Percentiles rank a stretch among this genome's conserved stretches.
Conservation (phyloP, 2,888 invertebrate species). For the Polymixis lichenea region DNA sequence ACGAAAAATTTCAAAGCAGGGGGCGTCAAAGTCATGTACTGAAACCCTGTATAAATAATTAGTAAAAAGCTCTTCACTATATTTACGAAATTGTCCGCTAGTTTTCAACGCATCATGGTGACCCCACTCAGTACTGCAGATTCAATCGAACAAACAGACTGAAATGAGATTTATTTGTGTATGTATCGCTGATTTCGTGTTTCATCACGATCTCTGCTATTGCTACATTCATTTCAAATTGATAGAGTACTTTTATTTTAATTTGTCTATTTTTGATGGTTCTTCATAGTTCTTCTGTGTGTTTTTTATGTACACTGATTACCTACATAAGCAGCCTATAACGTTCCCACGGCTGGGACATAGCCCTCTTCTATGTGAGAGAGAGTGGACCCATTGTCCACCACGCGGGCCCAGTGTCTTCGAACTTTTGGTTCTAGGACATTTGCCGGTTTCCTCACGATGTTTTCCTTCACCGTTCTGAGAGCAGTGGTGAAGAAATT, state of each 20-base stretch:
- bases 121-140: slow-evolving; percentile 40
- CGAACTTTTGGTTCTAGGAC: no score
- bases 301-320: no score
- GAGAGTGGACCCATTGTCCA: not conserved
- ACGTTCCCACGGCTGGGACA: not conserved
- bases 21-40: no score
- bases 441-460: no score
- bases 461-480: no score
- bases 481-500: no score
- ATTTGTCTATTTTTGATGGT: not conserved
- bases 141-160: slow-evolving; percentile 61
- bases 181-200: slow-evolving; percentile 34
- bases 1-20: no score
- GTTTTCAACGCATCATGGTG: slow-evolving; percentile 12
- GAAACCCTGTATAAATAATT: no score
- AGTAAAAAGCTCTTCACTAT: not conserved
- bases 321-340: not conserved
- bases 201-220: not conserved
- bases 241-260: not conserved
- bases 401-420: not conserved
- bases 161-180: slow-evolving; percentile 59
- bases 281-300: no score
- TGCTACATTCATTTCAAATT: slow-evolving; percentile 5
- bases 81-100: not conserved
- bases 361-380: not conserved